Conservation (phyloP, 2,797 vertebrate genomes). For the Harpagifer antarcticus region DNA sequence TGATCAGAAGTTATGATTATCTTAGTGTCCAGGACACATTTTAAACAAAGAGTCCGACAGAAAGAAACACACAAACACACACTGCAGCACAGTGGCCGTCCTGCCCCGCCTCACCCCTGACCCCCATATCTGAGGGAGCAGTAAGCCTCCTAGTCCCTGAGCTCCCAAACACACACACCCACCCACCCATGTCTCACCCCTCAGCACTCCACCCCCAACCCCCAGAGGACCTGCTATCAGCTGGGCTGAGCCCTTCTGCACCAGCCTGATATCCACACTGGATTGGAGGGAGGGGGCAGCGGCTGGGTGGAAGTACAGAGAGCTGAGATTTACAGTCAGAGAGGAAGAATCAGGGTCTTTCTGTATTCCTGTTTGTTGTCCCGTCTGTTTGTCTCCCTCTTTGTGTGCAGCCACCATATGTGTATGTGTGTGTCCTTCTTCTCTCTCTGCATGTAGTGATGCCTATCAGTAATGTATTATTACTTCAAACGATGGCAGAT, state of each 20-base stretch:
- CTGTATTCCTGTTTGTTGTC: conserved; percentile 66
- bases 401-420: conserved; percentile 49
- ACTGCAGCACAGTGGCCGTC: conserved; percentile 31
- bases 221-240: conserved; percentile 83
- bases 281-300: conserved; percentile 70
- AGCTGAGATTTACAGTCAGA: conserved; percentile 78
- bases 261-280: conserved; percentile 82
- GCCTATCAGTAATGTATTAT: conserved; percentile 78
- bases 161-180: conserved; percentile 52
- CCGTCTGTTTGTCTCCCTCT: conserved; percentile 59
- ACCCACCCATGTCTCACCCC: conserved; percentile 67
- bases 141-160: conserved; percentile 79
- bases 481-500: conserved; percentile 80
- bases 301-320: conserved; percentile 65
- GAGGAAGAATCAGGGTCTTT: conserved; percentile 62
- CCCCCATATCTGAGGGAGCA: conserved; percentile 78
- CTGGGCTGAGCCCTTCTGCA: conserved; percentile 82
- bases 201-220: conserved; percentile 66
- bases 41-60: conserved; percentile 22
- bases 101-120: conserved; percentile 76
- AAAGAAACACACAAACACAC: conserved; percentile 16
- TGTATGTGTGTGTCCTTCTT: conserved; percentile 41
- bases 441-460: conserved; percentile 68
- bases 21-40: background rate
- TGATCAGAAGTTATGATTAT: conserved; percentile 40